These are phyloP conservation scores for Pterophyllum scalare DNA, from an alignment of 2,113 vertebrate species.

Conservation along the genomic window DNA sequence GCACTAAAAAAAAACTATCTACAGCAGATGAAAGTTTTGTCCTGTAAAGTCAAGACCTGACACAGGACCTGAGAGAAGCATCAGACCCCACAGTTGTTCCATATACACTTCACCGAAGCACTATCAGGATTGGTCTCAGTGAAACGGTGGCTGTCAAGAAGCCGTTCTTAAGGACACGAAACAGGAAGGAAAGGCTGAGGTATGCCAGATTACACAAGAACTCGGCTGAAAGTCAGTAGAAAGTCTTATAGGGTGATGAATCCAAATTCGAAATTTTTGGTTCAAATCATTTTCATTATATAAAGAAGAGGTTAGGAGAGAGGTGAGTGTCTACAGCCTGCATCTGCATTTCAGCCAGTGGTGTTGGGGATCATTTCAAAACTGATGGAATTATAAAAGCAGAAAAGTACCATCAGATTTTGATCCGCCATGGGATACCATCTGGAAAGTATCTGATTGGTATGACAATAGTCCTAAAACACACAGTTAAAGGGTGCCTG, in stretches of 20 bases:
- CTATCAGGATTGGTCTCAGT: not conserved
- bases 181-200: not conserved
- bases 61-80: not conserved
- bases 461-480: not conserved
- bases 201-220: not conserved
- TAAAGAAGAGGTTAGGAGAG: not conserved
- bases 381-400: not conserved
- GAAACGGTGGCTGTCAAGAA: not conserved
- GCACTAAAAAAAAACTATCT: not conserved
- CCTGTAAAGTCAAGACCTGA: not conserved
- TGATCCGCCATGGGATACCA: not conserved
- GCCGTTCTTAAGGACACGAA: not conserved
- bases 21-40: not conserved
- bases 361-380: not conserved
- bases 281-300: not conserved
- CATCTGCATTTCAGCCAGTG: not conserved
- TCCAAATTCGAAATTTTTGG: not conserved
- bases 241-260: not conserved
- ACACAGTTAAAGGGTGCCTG: not conserved
- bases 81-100: not conserved
- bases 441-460: not conserved
- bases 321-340: not conserved
- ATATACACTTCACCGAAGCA: not conserved
- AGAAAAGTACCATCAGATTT: not conserved
- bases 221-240: not conserved